Conservation (phyloP, 1,140 invertebrate genomes). For the Gonioctena quinquepunctata region DNA sequence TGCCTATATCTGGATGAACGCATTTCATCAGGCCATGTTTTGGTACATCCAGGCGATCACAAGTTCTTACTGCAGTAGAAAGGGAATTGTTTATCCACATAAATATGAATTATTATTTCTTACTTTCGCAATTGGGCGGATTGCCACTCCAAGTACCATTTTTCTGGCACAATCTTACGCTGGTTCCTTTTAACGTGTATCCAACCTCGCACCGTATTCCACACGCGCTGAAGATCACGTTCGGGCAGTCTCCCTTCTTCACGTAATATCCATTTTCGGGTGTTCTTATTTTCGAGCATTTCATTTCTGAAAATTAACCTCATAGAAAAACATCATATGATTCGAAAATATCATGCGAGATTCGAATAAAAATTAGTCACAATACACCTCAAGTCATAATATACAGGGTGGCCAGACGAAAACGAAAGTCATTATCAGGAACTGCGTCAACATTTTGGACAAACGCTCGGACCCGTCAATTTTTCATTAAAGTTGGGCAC, state of each 20-base stretch:
- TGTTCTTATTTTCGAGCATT: conserved; percentile 62
- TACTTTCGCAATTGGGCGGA: conserved; percentile 65
- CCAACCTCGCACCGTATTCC: conserved; percentile 70
- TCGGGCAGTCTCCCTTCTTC: conserved; percentile 63
- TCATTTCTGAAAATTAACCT: conserved; percentile 59
- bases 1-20: conserved; percentile 57
- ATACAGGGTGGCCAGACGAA: too few species aligned
- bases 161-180: conserved; percentile 67
- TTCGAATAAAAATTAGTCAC: too few species aligned
- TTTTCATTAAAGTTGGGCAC: too few species aligned
- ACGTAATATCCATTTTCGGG: conserved; percentile 73
- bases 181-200: conserved; percentile 67
- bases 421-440: too few species aligned
- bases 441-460: too few species aligned
- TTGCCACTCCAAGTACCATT: conserved; percentile 71
- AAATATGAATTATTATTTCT: conserved; percentile 1
- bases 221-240: conserved; percentile 72
- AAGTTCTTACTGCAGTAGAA: conserved; percentile 64
- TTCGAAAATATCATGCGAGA: not conserved
- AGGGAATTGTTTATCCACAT: too few species aligned
- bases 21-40: conserved; percentile 66
- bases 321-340: too few species aligned
- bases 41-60: conserved; percentile 60
- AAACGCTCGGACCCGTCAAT: too few species aligned
- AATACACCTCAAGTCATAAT: too few species aligned